phyloP scores from a whole-genome alignment of 23 tunicate species.

The Trididemnum nubilum region DNA sequence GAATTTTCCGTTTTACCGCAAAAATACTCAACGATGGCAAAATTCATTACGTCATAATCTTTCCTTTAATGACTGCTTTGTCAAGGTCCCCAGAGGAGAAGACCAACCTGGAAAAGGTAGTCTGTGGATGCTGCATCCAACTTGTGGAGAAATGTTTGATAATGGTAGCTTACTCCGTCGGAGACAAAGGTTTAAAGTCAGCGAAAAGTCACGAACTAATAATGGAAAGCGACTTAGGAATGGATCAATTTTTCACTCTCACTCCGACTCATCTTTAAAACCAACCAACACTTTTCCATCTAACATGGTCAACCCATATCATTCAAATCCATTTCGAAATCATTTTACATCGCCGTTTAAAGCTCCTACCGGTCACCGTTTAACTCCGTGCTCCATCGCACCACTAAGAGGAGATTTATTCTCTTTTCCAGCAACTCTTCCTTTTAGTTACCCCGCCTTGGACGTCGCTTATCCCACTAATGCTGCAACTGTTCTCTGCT shows the following conservation, averaged over 20 bases:
- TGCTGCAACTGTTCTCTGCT: background rate
- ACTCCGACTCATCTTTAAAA: background rate
- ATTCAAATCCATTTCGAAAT: too few relatives aligned
- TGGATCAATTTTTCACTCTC: background rate
- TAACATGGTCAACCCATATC: background rate
- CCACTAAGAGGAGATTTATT: background rate
- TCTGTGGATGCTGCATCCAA: conserved; percentile 86
- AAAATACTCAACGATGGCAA: conserved; percentile 97
- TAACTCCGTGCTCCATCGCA: background rate
- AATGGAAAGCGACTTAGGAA: background rate
- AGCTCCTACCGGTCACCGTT: too few relatives aligned
- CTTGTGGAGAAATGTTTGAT: conserved; percentile 95
- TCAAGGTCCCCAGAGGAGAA: conserved; percentile 81
- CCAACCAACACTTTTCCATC: background rate
- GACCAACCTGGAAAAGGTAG: conserved; percentile 97
- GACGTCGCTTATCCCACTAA: background rate
- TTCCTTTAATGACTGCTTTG: conserved; percentile 91
- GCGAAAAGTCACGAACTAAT: background rate
- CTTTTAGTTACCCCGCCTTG: background rate
- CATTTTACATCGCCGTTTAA: too few relatives aligned
- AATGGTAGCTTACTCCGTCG: conserved; percentile 90
- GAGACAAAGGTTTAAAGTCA: conserved; percentile 84
- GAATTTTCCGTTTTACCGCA: conserved; percentile 89
- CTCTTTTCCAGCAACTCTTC: background rate
- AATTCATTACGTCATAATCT: conserved; percentile 91